Evolutionary conservation across 2,113 vertebrate genomes (phyloP).

Genomic region (Neofelis nebulosa): DNA sequence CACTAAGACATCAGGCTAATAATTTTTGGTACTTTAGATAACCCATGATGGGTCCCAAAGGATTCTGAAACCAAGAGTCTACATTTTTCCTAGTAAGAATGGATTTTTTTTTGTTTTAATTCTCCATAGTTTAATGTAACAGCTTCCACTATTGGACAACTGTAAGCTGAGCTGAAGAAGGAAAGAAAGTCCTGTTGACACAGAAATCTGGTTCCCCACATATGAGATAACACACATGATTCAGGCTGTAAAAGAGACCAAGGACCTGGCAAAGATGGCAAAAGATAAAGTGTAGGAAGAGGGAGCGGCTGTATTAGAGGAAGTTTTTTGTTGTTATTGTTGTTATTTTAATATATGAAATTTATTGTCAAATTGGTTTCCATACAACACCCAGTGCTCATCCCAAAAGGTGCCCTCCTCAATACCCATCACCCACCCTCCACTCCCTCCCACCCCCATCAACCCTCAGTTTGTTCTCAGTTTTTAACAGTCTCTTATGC

Average conservation of each 20-base stretch:
- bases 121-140: neutral
- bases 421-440: no score
- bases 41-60: conserved; percentile 51
- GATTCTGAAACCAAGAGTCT: conserved; percentile 44
- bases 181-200: neutral
- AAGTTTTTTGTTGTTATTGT: neutral
- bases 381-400: no score
- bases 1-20: conserved; percentile 45
- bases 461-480: no score
- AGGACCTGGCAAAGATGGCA: neutral
- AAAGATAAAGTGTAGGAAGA: neutral
- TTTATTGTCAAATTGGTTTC: no score
- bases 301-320: neutral
- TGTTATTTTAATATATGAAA: no score
- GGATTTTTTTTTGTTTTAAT: conserved; percentile 44
- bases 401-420: no score
- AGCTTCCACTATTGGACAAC: neutral
- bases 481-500: no score
- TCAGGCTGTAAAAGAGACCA: neutral
- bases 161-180: neutral
- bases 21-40: conserved; percentile 40
- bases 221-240: neutral
- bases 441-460: no score
- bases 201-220: neutral
- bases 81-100: conserved; percentile 6